Percentiles rank a stretch among this genome's conserved stretches.
phyloP scores from a whole-genome alignment of 2,113 vertebrate species.

The Silurus glanis region DNA sequence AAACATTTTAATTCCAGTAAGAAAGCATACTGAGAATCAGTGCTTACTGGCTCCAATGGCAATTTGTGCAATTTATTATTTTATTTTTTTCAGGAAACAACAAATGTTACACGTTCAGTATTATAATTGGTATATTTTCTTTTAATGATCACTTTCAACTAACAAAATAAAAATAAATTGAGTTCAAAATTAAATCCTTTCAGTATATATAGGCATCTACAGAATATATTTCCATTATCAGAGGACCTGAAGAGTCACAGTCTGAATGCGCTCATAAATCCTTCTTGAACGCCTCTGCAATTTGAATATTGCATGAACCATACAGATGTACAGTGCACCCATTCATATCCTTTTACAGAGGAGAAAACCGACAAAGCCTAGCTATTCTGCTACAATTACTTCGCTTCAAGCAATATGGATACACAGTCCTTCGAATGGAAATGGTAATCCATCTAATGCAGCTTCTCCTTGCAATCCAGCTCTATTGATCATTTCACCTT shows the following conservation, averaged over 20 bases:
- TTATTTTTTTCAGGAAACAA: too few species aligned
- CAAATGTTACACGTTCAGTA: too few species aligned
- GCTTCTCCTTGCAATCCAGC: constrained; percentile 9
- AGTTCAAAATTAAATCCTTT: not conserved
- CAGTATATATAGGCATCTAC: not conserved
- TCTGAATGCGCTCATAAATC: constrained; percentile 48
- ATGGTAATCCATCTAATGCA: constrained; percentile 38
- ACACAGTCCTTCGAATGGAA: constrained; percentile 7
- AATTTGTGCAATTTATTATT: too few species aligned
- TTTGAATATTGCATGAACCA: constrained; percentile 56
- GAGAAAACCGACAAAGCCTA: constrained; percentile 47
- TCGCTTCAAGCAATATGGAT: not conserved
- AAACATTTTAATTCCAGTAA: too few species aligned
- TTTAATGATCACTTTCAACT: too few species aligned
- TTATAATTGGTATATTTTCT: too few species aligned
- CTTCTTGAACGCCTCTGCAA: constrained; percentile 38
- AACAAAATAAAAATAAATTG: too few species aligned
- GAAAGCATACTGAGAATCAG: too few species aligned
- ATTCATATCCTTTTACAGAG: constrained; percentile 52
- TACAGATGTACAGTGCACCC: constrained; percentile 46
- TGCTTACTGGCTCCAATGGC: too few species aligned
- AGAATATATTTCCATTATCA: constrained; percentile 32
- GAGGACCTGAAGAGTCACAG: constrained; percentile 39
- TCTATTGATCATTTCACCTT: not conserved
- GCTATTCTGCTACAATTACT: not conserved